Base-by-base conservation (phyloP, 2,888 invertebrate genomes). In the Drosophila melanosoma region DNA sequence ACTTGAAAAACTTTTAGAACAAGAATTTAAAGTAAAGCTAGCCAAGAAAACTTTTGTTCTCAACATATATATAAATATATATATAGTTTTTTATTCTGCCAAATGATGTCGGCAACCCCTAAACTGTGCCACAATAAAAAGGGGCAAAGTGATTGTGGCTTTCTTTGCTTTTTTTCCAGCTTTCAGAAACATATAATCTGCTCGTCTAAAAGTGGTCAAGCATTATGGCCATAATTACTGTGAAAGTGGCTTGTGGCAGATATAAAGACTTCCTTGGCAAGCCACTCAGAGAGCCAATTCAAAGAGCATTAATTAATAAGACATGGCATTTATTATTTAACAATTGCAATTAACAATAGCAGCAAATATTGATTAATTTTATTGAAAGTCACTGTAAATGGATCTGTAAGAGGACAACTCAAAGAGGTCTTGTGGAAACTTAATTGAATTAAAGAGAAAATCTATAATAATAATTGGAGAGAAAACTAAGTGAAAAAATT, bases 221-320 rank as follows among this genome's bases (percentile, higher is more conserved):
- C 45, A 53, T 61, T 54, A 38, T 62, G 63, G 66, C 52, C 48
- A 49, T 66, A 75, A 52, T 58, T 62, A 36, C 40, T 54, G 63
- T 69, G 60, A 68, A 74, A 74, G 66, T 64, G 58, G 57, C 52
- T 49, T 3, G 11, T 45, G 29, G 29, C 29, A 62, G n/a, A 58
- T 45, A 64, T 57, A 64, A 64, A 60, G 11, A 77, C 63, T 69
- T 77, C 65, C 68, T 63, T 53, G 49, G 20, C 42, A 61, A 45
- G 33, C 20, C 35, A 17, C 23, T 11, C 36, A n/a, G 6, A 12
- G 32, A 38, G 48, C 40, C 29, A 32, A 12, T 42, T 1, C 38
- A 40, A 17, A 42, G 36, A 35, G 38, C 20, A 48, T 17, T 52
- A 60, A 63, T 69, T 36, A 74, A 74, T 78, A 69, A 59, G 17